These are phyloP conservation scores for Brachynemurus nebulosus DNA, from an alignment of 2,888 invertebrate species.

Conservation along the genomic window DNA sequence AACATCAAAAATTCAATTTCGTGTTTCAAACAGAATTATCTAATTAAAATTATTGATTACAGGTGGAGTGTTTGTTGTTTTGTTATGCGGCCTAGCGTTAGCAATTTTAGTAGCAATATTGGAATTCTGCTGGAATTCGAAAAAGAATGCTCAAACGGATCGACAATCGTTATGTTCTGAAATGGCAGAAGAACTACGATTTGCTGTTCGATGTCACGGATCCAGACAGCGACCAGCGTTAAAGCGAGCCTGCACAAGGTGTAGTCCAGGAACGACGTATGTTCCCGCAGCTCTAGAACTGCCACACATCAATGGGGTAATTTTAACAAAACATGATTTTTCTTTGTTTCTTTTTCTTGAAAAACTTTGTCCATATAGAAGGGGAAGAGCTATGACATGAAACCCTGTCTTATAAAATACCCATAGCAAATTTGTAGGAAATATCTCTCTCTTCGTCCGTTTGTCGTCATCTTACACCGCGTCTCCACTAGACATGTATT, in stretches of 20 bases:
- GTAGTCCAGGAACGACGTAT: slow-evolving; percentile 59
- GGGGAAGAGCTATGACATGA: too few relatives aligned
- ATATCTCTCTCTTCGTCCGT: too few relatives aligned
- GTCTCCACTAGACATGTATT: too few relatives aligned
- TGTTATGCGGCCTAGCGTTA: slow-evolving; percentile 80
- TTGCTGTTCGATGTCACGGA: slow-evolving; percentile 78
- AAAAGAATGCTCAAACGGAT: slow-evolving; percentile 72
- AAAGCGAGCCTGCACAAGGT: slow-evolving; percentile 54
- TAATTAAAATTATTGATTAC: too few relatives aligned
- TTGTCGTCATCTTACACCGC: too few relatives aligned
- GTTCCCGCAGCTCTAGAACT: slow-evolving; percentile 48
- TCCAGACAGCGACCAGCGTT: slow-evolving; percentile 70
- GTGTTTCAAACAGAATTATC: neutral
- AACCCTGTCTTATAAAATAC: too few relatives aligned
- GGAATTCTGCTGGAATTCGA: slow-evolving; percentile 91
- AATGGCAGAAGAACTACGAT: slow-evolving; percentile 84
- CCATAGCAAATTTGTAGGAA: too few relatives aligned
- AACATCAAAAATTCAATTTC: slow-evolving; percentile 20
- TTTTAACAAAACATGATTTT: too few relatives aligned
- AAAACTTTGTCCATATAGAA: too few relatives aligned
- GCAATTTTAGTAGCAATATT: slow-evolving; percentile 86
- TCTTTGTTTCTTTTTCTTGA: neutral
- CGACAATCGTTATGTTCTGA: slow-evolving; percentile 83
- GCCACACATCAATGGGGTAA: slow-evolving; percentile 40
- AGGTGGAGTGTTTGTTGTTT: slow-evolving; percentile 94